These are phyloP conservation scores for Perizoma flavofasciatum DNA, from an alignment of 2,888 invertebrate genomes.

Conservation along the genomic window DNA sequence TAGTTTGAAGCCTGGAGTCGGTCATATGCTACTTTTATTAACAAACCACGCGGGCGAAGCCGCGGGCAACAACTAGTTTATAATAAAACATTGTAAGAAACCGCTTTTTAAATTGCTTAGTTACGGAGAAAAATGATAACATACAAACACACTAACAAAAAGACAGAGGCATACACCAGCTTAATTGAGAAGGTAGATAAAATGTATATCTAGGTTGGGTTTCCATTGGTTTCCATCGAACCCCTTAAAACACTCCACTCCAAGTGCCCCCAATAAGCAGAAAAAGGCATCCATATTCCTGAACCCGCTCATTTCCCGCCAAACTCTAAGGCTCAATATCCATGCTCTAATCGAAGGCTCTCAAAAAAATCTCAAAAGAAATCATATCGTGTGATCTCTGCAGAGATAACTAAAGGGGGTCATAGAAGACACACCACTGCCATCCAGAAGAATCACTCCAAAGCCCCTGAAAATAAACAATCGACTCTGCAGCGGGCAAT, in stretches of 20 bases:
- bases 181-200: neutral
- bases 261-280: conserved; percentile 26
- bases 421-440: conserved; percentile 11
- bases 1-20: too few relatives aligned
- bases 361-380: conserved; percentile 65
- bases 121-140: neutral
- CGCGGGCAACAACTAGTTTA: too few relatives aligned
- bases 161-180: neutral
- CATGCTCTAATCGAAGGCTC: conserved; percentile 54
- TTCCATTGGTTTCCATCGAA: conserved; percentile 8
- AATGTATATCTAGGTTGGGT: too few relatives aligned
- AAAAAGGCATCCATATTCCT: conserved; percentile 28
- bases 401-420: conserved; percentile 66
- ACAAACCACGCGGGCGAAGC: too few relatives aligned
- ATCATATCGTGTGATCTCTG: conserved; percentile 66
- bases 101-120: too few relatives aligned
- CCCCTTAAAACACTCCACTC: conserved; percentile 11
- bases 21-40: too few relatives aligned
- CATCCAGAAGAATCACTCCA: conserved; percentile 1
- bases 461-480: neutral
- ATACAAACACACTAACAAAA: neutral
- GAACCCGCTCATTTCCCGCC: conserved; percentile 25
- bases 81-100: too few relatives aligned
- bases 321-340: conserved; percentile 36
- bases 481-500: too few relatives aligned